A percentile compares a stretch with the other conserved stretches of the same genome.
phyloP scores from a whole-genome alignment of 2,113 vertebrate species.

The Nerophis lumbriciformis region DNA sequence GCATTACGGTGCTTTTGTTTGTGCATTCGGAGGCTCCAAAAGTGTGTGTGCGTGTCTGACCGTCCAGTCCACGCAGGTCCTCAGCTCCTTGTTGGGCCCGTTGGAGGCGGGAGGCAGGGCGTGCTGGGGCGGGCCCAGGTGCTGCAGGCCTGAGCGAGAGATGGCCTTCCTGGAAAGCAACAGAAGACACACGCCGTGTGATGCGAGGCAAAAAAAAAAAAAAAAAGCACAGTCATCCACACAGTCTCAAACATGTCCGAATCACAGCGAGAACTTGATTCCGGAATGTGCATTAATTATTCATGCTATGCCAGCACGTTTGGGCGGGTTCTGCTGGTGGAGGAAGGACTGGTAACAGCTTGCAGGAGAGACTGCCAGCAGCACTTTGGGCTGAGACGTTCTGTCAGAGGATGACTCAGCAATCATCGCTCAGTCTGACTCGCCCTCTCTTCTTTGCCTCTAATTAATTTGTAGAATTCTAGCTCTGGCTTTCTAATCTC shows the following conservation, averaged over 20 bases:
- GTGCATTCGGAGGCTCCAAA: background rate
- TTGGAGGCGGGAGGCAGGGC: slow-evolving; percentile 81
- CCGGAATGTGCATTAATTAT: slow-evolving; percentile 28
- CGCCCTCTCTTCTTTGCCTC: background rate
- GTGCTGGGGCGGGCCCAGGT: slow-evolving; percentile 82
- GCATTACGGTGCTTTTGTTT: too few species aligned
- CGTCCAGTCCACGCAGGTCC: slow-evolving; percentile 89
- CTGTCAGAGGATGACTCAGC: slow-evolving; percentile 57
- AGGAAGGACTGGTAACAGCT: slow-evolving; percentile 52
- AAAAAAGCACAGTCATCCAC: slow-evolving; percentile 1
- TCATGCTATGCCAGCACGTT: slow-evolving; percentile 24
- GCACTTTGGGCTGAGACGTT: slow-evolving; percentile 49
- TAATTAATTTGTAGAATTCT: background rate
- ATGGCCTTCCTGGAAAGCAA: slow-evolving; percentile 86
- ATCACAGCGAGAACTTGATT: slow-evolving; percentile 13
- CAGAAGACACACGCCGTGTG: background rate
- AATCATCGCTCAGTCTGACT: background rate
- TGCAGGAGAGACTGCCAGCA: slow-evolving; percentile 44
- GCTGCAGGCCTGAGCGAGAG: slow-evolving; percentile 94
- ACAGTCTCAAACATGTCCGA: background rate
- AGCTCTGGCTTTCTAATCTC: background rate
- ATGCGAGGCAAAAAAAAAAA: background rate
- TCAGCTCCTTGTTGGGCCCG: slow-evolving; percentile 90
- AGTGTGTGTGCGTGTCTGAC: slow-evolving; percentile 70
- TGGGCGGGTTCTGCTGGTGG: slow-evolving; percentile 24